phyloP scores from a whole-genome alignment of 2,797 vertebrate genomes.

The Anguilla obscura region DNA sequence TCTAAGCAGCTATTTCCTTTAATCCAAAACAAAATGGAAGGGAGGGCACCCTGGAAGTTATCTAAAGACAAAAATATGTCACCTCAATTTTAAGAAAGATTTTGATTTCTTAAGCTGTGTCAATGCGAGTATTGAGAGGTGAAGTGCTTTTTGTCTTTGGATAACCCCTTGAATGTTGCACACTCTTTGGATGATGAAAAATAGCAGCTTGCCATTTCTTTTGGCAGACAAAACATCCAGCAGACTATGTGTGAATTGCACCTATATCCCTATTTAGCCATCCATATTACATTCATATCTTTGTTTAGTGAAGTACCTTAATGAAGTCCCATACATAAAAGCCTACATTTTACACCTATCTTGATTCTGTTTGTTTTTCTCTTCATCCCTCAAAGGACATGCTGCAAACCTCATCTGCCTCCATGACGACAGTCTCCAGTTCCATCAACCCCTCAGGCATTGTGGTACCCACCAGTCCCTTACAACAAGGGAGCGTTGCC shows the following conservation, averaged over 20 bases:
- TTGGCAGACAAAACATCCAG: not conserved
- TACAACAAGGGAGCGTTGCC: conserved; percentile 87
- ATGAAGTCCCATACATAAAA: not conserved
- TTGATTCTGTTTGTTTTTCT: not conserved
- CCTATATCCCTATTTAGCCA: not conserved
- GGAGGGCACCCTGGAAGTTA: not conserved
- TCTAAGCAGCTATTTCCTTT: not conserved
- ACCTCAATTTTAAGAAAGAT: not conserved
- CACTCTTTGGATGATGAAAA: not conserved
- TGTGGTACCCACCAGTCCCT: conserved; percentile 82
- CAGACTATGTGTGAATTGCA: not conserved
- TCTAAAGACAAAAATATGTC: not conserved
- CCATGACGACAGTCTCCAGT: conserved; percentile 86
- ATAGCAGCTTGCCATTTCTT: not conserved
- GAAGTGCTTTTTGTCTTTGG: not conserved
- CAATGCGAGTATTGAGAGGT: not conserved
- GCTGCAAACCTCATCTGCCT: conserved; percentile 91
- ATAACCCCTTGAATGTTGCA: not conserved
- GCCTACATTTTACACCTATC: not conserved
- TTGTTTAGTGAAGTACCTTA: not conserved
- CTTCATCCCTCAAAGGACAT: conserved; percentile 76
- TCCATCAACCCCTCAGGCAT: conserved; percentile 88
- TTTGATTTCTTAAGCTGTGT: not conserved
- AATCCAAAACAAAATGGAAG: not conserved
- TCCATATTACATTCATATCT: not conserved